These are phyloP conservation scores for Microcebus tavaratra DNA, from an alignment of 2,113 vertebrate species.

Conservation along the genomic window DNA sequence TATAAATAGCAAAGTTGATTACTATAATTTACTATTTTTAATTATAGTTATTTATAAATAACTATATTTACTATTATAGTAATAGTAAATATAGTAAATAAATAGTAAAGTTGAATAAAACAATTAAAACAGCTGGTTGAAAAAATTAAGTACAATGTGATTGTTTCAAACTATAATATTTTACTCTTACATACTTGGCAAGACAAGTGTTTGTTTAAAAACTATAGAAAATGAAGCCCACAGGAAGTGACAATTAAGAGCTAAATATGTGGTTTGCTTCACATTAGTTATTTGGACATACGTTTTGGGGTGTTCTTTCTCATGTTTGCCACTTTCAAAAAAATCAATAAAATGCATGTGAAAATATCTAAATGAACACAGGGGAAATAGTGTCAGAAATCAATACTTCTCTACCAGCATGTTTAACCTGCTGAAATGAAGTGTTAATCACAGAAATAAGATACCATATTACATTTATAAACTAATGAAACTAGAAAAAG, in stretches of 20 bases:
- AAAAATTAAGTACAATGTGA: not conserved
- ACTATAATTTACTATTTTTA: no score
- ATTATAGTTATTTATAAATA: no score
- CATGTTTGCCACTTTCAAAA: slow-evolving; percentile 70
- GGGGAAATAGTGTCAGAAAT: slow-evolving; percentile 84
- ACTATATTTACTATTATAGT: no score
- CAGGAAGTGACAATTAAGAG: slow-evolving; percentile 57
- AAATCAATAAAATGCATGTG: slow-evolving; percentile 80
- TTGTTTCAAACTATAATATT: slow-evolving; percentile 50
- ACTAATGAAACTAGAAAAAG: slow-evolving; percentile 89
- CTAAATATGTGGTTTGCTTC: slow-evolving; percentile 7
- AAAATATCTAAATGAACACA: slow-evolving; percentile 83
- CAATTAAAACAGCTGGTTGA: slow-evolving; percentile 37
- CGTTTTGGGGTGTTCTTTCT: slow-evolving; percentile 69
- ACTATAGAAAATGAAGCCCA: slow-evolving; percentile 56
- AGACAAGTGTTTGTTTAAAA: slow-evolving; percentile 51
- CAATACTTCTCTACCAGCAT: slow-evolving; percentile 83
- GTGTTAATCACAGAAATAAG: slow-evolving; percentile 89
- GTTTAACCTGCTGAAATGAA: slow-evolving; percentile 88
- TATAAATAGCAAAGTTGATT: not conserved
- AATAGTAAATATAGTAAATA: slow-evolving; percentile 22
- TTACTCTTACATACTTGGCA: slow-evolving; percentile 56
- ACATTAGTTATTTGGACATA: slow-evolving; percentile 19
- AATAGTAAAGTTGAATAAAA: not conserved
- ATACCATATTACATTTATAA: slow-evolving; percentile 88